Base-by-base conservation (phyloP, 35 echinoderm and acorn worm species). In the Ptychodera flava region DNA sequence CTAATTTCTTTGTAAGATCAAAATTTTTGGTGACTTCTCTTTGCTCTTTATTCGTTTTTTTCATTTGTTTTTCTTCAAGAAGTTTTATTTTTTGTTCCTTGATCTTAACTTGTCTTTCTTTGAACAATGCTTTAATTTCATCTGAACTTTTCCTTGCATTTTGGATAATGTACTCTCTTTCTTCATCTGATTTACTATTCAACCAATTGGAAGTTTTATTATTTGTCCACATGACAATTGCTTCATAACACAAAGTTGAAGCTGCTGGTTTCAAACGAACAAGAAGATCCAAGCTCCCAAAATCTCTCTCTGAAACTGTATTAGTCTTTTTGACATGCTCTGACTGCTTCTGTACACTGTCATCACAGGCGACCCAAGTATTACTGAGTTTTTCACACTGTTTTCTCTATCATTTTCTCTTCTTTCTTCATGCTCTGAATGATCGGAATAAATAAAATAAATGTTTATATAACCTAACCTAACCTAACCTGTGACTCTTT, bases 241-340 rank as follows among this genome's bases (percentile, higher is more conserved):
- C 45, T 64, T 64, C 22, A 64, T 64, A 64, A 22, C 45, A 64
- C 6, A 64, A 6, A 64, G 45, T 64, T 64, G 45, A 12, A 12
- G 45, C 45, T 64, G 45, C 45, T 12, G 45, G 45, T 64, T 64
- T 64, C 45, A 64, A 12, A 12, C 45, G 6, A 12, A 64, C 45
- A 6, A 64, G 22, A 6, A 64, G 22, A 22, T 64, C 45, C 22
- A 64, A 64, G 22, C 76, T 28, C 16, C 87, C 45, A 28, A 88
- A 32, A 33, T 77, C 29, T 30, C 87, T 92, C 78, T 78, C 35
- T 37, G 45, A 76, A 76, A 79, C 78, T 15, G 83, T 77, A 38
- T 77, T 27, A n/a, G n/a, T n/a, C n/a, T n/a, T n/a, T n/a, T n/a
- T n/a, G n/a, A n/a, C n/a, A n/a, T n/a, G n/a, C n/a, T n/a, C n/a